Conservation (phyloP, 2,888 invertebrate genomes). For the Amiota communis region DNA sequence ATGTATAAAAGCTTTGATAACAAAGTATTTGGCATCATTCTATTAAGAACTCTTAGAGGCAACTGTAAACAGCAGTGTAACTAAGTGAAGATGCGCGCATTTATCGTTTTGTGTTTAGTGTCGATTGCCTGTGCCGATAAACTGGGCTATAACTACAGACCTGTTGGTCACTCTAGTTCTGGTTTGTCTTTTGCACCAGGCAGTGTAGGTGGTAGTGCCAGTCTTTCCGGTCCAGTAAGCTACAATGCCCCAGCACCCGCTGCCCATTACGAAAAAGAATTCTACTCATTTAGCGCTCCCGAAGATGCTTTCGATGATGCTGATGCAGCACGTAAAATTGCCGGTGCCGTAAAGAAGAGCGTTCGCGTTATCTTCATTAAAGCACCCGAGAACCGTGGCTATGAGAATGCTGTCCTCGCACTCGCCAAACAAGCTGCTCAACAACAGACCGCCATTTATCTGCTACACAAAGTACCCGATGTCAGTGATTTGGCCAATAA, state of each 20-base stretch:
- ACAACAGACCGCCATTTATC: constrained; percentile 67
- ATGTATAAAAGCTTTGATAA: constrained; percentile 59
- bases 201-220: constrained; percentile 27
- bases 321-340: constrained; percentile 49
- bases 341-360: constrained; percentile 54
- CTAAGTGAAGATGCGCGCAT: constrained; percentile 51
- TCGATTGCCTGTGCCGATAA: constrained; percentile 61
- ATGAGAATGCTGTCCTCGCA: constrained; percentile 65
- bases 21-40: constrained; percentile 52
- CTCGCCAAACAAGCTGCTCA: constrained; percentile 62
- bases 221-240: constrained; percentile 32
- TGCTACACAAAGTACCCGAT: constrained; percentile 64
- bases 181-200: constrained; percentile 43
- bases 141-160: constrained; percentile 59
- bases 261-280: constrained; percentile 54
- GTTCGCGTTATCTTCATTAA: constrained; percentile 71
- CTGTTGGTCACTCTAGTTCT: constrained; percentile 43
- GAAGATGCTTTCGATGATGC: constrained; percentile 60
- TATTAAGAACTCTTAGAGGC: constrained; percentile 49
- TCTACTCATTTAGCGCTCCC: constrained; percentile 60
- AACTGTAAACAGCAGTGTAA: background rate
- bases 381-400: constrained; percentile 65
- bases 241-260: constrained; percentile 51
- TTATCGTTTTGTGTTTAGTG: constrained; percentile 57
- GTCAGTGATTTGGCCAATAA: constrained; percentile 60